phyloP scores from a whole-genome alignment of 2,113 vertebrate species.

The Oryzias curvinotus region DNA sequence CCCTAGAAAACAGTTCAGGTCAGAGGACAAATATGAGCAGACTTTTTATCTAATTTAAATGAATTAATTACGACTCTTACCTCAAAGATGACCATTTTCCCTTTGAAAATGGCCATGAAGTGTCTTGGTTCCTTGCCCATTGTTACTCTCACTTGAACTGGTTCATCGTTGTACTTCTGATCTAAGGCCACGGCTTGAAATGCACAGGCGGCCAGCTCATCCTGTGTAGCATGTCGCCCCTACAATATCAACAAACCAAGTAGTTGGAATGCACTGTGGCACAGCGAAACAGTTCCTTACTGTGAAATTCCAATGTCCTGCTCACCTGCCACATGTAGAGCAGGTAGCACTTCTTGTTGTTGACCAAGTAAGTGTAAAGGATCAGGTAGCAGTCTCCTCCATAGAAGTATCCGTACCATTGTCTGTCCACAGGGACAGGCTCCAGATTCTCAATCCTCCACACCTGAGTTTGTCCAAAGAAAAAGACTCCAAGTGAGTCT shows the following conservation, averaged over 20 bases:
- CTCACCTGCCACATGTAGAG: slow-evolving; percentile 92
- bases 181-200: slow-evolving; percentile 84
- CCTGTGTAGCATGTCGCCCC: slow-evolving; percentile 84
- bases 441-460: slow-evolving; percentile 89
- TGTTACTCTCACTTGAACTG: slow-evolving; percentile 82
- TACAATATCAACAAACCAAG: slow-evolving; percentile 33
- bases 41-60: background rate
- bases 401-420: slow-evolving; percentile 83
- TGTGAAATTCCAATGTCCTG: background rate
- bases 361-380: slow-evolving; percentile 83
- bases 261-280: background rate
- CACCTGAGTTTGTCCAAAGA: slow-evolving; percentile 65
- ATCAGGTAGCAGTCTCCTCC: slow-evolving; percentile 92
- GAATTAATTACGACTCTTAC: slow-evolving; percentile 54
- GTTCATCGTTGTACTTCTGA: slow-evolving; percentile 74
- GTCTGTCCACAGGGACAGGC: slow-evolving; percentile 76
- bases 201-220: slow-evolving; percentile 86
- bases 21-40: background rate
- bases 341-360: slow-evolving; percentile 75
- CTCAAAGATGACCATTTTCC: slow-evolving; percentile 87
- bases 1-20: slow-evolving; percentile 71
- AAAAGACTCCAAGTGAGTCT: background rate
- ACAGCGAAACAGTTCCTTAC: background rate
- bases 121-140: slow-evolving; percentile 91
- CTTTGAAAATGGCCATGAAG: slow-evolving; percentile 90